Conservation (phyloP, 2,888 invertebrate species). For the Gisinianus flammeolus region DNA sequence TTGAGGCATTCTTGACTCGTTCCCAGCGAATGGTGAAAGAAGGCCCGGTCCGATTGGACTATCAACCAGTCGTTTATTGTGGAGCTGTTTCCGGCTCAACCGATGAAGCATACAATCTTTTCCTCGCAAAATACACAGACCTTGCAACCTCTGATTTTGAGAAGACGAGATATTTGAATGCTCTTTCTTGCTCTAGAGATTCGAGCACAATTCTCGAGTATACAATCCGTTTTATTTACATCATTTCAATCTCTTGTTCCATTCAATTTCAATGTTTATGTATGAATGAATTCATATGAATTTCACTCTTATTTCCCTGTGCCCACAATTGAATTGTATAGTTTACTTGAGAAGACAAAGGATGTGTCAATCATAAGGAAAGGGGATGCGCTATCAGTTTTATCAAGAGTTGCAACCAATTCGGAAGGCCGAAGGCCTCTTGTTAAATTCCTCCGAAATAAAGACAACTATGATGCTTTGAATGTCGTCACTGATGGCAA, state of each 20-base stretch:
- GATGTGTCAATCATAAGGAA: neutral
- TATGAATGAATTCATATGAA: too few relatives aligned
- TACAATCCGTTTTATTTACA: neutral
- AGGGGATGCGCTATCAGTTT: neutral
- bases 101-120: too few relatives aligned
- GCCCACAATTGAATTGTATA: neutral
- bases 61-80: constrained; percentile 38
- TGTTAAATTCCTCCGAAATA: neutral
- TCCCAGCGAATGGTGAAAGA: too few relatives aligned
- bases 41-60: constrained; percentile 44
- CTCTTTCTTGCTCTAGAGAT: constrained; percentile 42
- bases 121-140: constrained; percentile 34
- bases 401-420: neutral
- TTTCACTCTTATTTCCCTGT: too few relatives aligned
- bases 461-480: neutral
- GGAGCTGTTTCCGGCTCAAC: constrained; percentile 43
- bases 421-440: neutral
- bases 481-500: neutral
- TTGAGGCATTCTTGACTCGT: constrained; percentile 21
- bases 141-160: neutral
- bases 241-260: too few relatives aligned
- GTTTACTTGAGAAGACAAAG: constrained; percentile 38
- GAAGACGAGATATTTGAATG: constrained; percentile 29
- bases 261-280: too few relatives aligned
- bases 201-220: neutral